A percentile compares a stretch with the other conserved stretches of the same genome.
Conservation (phyloP, 2,888 invertebrate species). For the Cataglyphis altisquamis region DNA sequence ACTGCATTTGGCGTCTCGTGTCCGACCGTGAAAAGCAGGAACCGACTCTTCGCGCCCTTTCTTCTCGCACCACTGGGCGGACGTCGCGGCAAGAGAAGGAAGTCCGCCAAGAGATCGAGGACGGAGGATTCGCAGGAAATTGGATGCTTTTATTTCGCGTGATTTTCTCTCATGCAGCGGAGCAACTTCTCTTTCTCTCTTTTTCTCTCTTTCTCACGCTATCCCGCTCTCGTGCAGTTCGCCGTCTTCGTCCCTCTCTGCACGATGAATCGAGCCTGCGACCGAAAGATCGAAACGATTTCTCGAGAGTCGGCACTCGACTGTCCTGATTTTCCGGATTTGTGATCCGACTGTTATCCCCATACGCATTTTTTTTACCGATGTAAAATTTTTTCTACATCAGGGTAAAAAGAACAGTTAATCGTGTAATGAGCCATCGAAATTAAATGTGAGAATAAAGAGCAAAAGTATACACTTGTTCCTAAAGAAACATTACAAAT, state of each 20-base stretch:
- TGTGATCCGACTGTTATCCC: slow-evolving; percentile 10
- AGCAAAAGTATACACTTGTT: not conserved
- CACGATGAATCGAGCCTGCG: slow-evolving; percentile 59
- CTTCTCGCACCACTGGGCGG: slow-evolving; percentile 27
- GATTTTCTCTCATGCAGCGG: slow-evolving; percentile 66
- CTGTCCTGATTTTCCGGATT: slow-evolving; percentile 19
- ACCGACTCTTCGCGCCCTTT: slow-evolving; percentile 49
- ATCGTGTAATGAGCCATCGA: not conserved
- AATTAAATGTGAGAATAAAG: not conserved
- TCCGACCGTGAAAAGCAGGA: slow-evolving; percentile 65
- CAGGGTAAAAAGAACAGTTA: not conserved
- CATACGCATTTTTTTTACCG: not conserved
- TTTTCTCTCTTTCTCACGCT: not conserved
- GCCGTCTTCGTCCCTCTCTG: slow-evolving; percentile 5
- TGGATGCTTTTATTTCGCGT: slow-evolving; percentile 74
- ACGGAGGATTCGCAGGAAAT: slow-evolving; percentile 71
- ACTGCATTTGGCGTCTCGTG: slow-evolving; percentile 65
- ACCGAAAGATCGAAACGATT: slow-evolving; percentile 61
- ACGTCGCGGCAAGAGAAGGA: slow-evolving; percentile 21
- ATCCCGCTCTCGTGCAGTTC: not conserved
- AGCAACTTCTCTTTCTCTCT: slow-evolving; percentile 5
- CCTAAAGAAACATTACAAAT: not conserved
- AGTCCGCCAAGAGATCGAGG: slow-evolving; percentile 60
- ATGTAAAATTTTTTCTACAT: not conserved
- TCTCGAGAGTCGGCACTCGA: slow-evolving; percentile 31